These are phyloP conservation scores for Crocallis elinguaria DNA, from an alignment of 2,888 invertebrate genomes.

Conservation along the genomic window DNA sequence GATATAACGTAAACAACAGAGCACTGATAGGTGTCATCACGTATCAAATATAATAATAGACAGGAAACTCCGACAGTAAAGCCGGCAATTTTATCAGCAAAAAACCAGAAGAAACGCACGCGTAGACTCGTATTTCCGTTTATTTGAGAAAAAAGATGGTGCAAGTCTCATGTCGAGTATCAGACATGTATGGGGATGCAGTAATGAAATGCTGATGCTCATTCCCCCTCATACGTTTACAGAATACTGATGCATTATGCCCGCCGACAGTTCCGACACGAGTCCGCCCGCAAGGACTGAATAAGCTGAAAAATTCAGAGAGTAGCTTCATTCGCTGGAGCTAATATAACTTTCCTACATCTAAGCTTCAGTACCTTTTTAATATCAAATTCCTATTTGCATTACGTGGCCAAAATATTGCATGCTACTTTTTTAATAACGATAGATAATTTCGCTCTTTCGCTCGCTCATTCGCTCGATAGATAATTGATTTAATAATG, in stretches of 20 bases:
- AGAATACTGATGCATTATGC: conserved; percentile 72
- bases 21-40: conserved; percentile 25
- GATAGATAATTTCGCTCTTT: too few species aligned
- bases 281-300: background rate
- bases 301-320: conserved; percentile 3
- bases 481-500: too few species aligned
- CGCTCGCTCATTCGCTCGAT: too few species aligned
- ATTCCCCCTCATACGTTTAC: conserved; percentile 60
- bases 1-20: conserved; percentile 3
- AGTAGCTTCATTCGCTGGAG: too few species aligned
- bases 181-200: conserved; percentile 51
- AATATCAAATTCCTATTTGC: too few species aligned
- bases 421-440: too few species aligned
- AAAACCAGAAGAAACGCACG: conserved; percentile 37
- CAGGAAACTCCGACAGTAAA: conserved; percentile 26
- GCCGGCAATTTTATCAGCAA: conserved; percentile 35
- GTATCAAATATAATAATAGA: conserved; percentile 34
- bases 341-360: too few species aligned
- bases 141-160: conserved; percentile 37
- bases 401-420: too few species aligned
- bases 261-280: conserved; percentile 23
- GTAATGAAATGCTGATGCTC: conserved; percentile 76
- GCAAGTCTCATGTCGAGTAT: conserved; percentile 34
- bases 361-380: too few species aligned
- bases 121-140: conserved; percentile 30